Evolutionary conservation across 2,888 invertebrate species (phyloP), one percentile per base, ranked within the genome.

Genomic region (Chloromyia formosa): DNA sequence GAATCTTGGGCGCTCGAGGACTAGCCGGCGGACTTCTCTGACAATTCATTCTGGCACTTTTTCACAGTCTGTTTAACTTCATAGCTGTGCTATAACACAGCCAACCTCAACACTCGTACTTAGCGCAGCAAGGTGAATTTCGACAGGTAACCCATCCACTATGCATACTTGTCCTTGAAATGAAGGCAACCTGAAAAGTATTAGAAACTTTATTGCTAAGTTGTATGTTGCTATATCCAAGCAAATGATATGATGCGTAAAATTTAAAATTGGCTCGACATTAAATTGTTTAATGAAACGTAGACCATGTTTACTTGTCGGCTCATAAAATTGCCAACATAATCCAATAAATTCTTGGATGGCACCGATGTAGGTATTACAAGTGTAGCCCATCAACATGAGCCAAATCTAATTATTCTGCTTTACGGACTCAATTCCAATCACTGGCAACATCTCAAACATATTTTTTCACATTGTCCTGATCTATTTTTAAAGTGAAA

Each of bases 1-100:
- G 80, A 27, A 79, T 77, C 79, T 80, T 80, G 22, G 80, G 79
- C n/a, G 80, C 79, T 64, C 80, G 78, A 14, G 78, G 79, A 77
- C 80, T 80, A n/a, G 76, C 74, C n/a, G 80, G 78, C 27, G 80
- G 78, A 73, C 78, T 79, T 9, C 71, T 56, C 40, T 35, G 71
- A 27, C 58, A 42, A 22, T 23, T 60, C 73, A 35, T 35, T 58
- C 27, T 4, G 7, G 7, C 27, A 4, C 27, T 7, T 35, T 35
- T 35, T 35, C 27, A 35, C 27, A 35, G 27, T 35, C n/a, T 14
- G 18, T 12, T 56, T 12, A 16, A 60, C 3, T 60, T 60, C 23
- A 64, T 1, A n/a, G 54, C n/a, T 27, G 49, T 54, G 45, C 27
- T 16, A 69, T n/a, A 35, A 49, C 23, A 53, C 66, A 23, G 4